Base-by-base conservation (phyloP, 1,140 invertebrate genomes). In the Eupeodes corollae region DNA sequence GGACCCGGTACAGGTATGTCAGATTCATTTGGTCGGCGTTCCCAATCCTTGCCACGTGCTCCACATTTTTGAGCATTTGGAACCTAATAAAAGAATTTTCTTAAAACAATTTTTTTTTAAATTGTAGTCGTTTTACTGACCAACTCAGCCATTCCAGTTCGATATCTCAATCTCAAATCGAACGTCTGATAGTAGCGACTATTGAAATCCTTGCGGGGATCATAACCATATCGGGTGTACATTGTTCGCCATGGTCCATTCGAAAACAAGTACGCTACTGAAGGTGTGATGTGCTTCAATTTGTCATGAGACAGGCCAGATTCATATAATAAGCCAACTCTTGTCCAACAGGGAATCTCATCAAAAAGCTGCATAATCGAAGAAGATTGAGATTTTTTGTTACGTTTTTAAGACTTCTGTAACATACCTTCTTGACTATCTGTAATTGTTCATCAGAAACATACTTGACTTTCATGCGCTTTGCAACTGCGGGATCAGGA, bases 161-260 rank as follows among this genome's bases (percentile, higher is more conserved):
- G 56, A 37, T 59, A 64, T 1, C 86, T 76, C 30, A 91, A 67
- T 54, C 91, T 75, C 63, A 86, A 93, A 70, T 94, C 90, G 21
- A 96, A 72, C 11, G 81, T 63, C 69, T 96, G 91, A 67, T 90
- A 93, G 38, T 79, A 79, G 54, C 84, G 82, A 21, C 86, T 75
- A 2, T 71, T 62, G n/a, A 82, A 80, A 53, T 91, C 80, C 56
- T 81, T 83, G 37, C 85, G 73, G 0, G 91, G 90, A 72, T 95
- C 88, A 58, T 90, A 94, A 1, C 89, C 90, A 57, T 84, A 80
- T 60, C 74, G 79, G 0, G 89, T 80, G 84, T 91, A 95, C 59
- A 86, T 76, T 40, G 80, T 79, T 46, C 88, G 73, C 88, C 90
- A 98, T 0, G 92, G 92, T 0, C 93, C 92, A 53, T 79, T 85